A percentile compares a stretch with the other conserved stretches of the same genome.
Conservation (phyloP, 2,797 vertebrate genomes). For the Mus minutoides region DNA sequence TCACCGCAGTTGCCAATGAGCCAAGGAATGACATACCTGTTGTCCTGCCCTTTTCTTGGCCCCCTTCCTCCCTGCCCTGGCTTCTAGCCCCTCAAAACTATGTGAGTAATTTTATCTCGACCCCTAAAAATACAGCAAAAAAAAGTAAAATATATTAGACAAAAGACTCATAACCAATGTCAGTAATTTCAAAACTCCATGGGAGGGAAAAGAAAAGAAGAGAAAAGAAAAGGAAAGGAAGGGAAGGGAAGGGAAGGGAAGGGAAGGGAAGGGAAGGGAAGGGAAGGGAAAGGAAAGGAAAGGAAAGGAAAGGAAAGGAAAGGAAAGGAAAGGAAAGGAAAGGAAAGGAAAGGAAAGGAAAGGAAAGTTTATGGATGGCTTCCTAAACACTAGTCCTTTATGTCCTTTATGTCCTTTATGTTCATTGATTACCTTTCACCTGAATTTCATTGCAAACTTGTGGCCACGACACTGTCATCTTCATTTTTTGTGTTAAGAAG, state of each 20-base stretch:
- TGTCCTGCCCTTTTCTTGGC: not conserved
- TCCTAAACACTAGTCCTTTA: not conserved
- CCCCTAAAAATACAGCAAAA: slow-evolving; percentile 38
- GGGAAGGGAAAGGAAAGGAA: not conserved
- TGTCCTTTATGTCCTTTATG: too few relatives aligned
- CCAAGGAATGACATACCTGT: not conserved
- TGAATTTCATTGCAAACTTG: not conserved
- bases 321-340: not conserved
- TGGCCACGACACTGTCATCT: not conserved
- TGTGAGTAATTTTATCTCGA: slow-evolving; percentile 20
- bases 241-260: too few relatives aligned
- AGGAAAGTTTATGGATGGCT: not conserved
- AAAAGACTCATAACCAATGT: not conserved
- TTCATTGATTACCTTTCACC: not conserved
- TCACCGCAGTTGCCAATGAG: not conserved
- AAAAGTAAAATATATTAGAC: slow-evolving; percentile 23
- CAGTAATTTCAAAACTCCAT: not conserved
- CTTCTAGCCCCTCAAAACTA: not conserved
- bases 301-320: not conserved
- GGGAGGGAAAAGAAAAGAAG: not conserved
- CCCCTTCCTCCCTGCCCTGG: not conserved
- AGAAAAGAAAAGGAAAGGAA: too few relatives aligned
- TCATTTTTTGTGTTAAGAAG: not conserved
- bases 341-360: not conserved
- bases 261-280: too few relatives aligned